These are phyloP conservation scores for Cephalopterus ornatus DNA, from an alignment of 2,113 vertebrate species.

Conservation along the genomic window DNA sequence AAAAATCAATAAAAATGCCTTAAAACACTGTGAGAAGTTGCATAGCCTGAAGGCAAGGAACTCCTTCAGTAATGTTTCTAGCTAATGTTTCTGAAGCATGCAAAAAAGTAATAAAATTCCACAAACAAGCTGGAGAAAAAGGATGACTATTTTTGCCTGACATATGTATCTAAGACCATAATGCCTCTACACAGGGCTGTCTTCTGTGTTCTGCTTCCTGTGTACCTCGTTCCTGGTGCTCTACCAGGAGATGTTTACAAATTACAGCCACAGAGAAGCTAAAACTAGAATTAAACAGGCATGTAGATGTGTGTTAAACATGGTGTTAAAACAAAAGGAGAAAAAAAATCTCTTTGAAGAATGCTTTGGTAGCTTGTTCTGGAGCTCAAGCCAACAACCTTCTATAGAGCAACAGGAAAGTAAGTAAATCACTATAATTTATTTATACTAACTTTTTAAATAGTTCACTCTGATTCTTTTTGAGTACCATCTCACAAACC, in stretches of 20 bases:
- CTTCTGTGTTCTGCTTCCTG: not conserved
- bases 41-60: conserved; percentile 22
- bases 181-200: not conserved
- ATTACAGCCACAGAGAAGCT: not conserved
- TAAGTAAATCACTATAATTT: conserved; percentile 48
- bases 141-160: not conserved
- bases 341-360: not conserved
- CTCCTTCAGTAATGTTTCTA: not conserved
- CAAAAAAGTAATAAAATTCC: not conserved
- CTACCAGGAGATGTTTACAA: not conserved
- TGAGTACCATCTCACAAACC: conserved; percentile 11
- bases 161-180: not conserved
- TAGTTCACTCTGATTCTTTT: conserved; percentile 24
- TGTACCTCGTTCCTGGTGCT: not conserved
- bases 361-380: not conserved
- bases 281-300: not conserved
- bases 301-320: not conserved
- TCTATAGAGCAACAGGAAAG: conserved; percentile 9
- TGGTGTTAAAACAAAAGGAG: not conserved
- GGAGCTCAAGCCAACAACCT: not conserved
- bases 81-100: conserved; percentile 10
- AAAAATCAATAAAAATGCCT: conserved; percentile 46
- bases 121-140: not conserved
- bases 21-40: conserved; percentile 38
- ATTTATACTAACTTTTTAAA: conserved; percentile 43